A percentile compares a stretch with the other conserved stretches of the same genome.
Evolutionary conservation across 2,797 vertebrate genomes (phyloP).

Genomic region (Thaleichthys pacificus): DNA sequence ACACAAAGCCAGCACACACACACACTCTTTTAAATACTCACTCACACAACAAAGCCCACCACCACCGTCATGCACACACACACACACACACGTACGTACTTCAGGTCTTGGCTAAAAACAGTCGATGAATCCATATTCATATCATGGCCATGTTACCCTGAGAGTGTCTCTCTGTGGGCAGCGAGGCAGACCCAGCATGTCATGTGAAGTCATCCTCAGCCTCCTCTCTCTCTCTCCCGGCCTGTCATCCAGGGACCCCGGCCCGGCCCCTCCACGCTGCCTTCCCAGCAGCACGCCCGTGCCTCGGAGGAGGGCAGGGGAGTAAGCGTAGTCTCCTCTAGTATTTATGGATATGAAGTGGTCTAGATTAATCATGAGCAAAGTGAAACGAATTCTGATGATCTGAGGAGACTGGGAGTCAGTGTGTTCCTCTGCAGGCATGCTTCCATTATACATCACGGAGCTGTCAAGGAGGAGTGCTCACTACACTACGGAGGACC

Average conservation of each 20-base stretch:
- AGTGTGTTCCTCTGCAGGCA: slow-evolving; percentile 31
- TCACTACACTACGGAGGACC: slow-evolving; percentile 47
- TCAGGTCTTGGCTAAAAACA: not conserved
- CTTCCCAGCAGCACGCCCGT: too few relatives aligned
- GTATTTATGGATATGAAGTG: slow-evolving; percentile 48
- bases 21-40: not conserved
- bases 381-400: slow-evolving; percentile 33
- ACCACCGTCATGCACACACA: not conserved
- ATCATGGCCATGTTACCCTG: slow-evolving; percentile 1
- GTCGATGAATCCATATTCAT: slow-evolving; percentile 4
- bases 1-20: not conserved
- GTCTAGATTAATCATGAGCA: slow-evolving; percentile 30
- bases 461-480: slow-evolving; percentile 44
- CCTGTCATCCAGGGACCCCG: slow-evolving; percentile 26
- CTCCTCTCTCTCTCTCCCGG: slow-evolving; percentile 10
- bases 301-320: slow-evolving; percentile 10
- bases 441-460: slow-evolving; percentile 43
- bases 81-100: not conserved
- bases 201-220: slow-evolving; percentile 40
- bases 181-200: slow-evolving; percentile 14
- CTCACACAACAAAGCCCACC: too few relatives aligned
- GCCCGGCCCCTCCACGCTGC: slow-evolving; percentile 14
- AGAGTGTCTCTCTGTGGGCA: slow-evolving; percentile 12
- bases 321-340: slow-evolving; percentile 30
- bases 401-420: slow-evolving; percentile 24